Conservation (phyloP, 2,797 vertebrate genomes). For the Myotis planiceps region DNA sequence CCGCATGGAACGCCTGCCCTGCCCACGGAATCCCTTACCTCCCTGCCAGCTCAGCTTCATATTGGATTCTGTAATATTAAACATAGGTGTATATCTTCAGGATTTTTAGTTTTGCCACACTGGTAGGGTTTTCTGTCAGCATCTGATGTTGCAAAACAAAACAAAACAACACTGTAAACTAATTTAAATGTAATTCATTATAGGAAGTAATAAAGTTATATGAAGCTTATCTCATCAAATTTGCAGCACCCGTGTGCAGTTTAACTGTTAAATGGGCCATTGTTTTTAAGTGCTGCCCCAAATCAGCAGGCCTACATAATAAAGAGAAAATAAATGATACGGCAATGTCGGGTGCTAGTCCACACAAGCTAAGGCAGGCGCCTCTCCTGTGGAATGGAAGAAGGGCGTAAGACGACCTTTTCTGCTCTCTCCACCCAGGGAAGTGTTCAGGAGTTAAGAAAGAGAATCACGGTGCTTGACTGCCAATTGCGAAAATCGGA, state of each 20-base stretch:
- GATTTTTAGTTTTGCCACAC: background rate
- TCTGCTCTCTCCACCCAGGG: conserved; percentile 85
- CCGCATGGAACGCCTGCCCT: background rate
- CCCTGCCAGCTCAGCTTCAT: background rate
- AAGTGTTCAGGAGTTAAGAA: conserved; percentile 91
- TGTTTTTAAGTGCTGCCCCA: background rate
- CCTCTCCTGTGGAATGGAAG: conserved; percentile 16
- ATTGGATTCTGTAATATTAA: background rate
- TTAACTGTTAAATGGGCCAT: background rate
- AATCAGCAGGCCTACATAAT: background rate
- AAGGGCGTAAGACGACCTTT: background rate
- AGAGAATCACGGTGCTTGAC: conserved; percentile 92
- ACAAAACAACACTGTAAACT: background rate
- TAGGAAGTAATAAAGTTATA: conserved; percentile 13
- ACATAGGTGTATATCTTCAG: background rate
- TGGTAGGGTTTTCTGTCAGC: background rate
- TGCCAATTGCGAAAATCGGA: conserved; percentile 95
- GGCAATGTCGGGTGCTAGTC: background rate
- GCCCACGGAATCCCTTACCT: background rate
- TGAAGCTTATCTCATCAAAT: conserved; percentile 10
- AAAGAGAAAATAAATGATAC: conserved; percentile 5
- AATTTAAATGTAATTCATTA: background rate
- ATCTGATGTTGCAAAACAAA: background rate
- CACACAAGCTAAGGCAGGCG: background rate
- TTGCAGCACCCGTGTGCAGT: background rate